Percentiles rank a stretch among this genome's conserved stretches.
These are phyloP conservation scores for Neolamprologus sp. DNA, from an alignment of 2,113 vertebrate species.

Conservation along the genomic window DNA sequence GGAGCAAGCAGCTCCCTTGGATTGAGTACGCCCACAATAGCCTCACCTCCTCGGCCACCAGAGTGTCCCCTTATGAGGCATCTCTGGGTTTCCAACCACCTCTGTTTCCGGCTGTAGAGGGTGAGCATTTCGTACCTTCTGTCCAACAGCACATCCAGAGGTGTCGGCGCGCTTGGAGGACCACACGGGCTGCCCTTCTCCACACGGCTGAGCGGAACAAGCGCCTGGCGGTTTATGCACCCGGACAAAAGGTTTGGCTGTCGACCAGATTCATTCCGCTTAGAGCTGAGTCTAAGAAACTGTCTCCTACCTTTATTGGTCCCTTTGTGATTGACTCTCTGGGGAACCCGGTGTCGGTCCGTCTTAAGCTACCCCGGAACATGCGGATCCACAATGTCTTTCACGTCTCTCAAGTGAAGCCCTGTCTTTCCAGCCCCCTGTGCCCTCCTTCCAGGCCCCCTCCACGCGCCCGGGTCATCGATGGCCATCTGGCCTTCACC, in stretches of 20 bases:
- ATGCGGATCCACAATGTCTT: not conserved
- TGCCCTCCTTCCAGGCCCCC: not conserved
- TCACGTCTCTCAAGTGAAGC: not conserved
- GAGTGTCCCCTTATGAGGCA: not conserved
- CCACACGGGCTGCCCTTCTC: not conserved
- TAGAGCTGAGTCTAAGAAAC: not conserved
- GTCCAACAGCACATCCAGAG: rapidly evolving
- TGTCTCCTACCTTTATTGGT: not conserved
- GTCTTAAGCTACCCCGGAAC: not conserved
- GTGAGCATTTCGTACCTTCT: no score
- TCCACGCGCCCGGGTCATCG: rapidly evolving
- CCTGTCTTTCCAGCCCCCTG: not conserved
- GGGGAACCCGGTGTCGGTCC: not conserved
- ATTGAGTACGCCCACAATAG: not conserved
- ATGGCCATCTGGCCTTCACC: not conserved
- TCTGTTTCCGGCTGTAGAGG: not conserved
- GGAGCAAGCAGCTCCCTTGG: not conserved
- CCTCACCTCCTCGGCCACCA: not conserved
- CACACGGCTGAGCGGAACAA: rapidly evolving
- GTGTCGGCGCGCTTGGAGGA: rapidly evolving
- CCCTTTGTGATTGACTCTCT: not conserved
- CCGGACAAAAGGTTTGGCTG: not conserved
- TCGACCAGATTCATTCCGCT: not conserved
- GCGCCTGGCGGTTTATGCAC: rapidly evolving
- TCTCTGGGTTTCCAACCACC: not conserved